Evolutionary conservation across 2,888 invertebrate species (phyloP), one percentile per base, ranked within the genome.

Genomic region (Drosophila nr. perissopoda): DNA sequence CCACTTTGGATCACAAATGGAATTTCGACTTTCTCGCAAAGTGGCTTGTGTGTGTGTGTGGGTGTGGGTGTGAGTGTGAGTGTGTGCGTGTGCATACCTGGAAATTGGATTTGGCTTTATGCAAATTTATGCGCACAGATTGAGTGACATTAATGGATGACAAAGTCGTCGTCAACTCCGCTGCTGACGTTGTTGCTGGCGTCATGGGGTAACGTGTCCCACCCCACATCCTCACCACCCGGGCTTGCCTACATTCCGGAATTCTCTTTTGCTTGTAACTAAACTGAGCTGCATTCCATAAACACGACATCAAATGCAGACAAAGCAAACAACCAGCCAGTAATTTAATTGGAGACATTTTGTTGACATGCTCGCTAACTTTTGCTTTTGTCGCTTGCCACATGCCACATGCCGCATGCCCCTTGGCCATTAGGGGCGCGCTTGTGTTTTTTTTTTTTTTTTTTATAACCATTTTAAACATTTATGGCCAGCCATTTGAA

Each of bases 101-200:
- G 58, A 86, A 86, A 89, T 87, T 89, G 86, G 86, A 86, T 89
- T 86, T 86, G 72, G 80, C 73, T 82, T 87, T 86, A 89, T 89
- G 87, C 89, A 89, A 89, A 86, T 86, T 83, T 86, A 79, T 89
- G 87, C 87, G 84, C 85, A 84, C 85, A 84, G 86, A 86, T 86
- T 86, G 87, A 87, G 84, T 82, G 86, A 87, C 86, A 87, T 87
- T 89, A 86, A 86, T 86, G 89, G 89, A 86, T 89, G 87, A 84
- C 76, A 82, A 83, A 79, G 85, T 89, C 80, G 79, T 51, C 76
- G 64, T 52, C 68, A 53, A 51, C 63, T 49, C 33, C 59, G 33
- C 42, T 13, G 60, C 34, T 49, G 68, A 36, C 63, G 54, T 16
- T 42, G 29, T 53, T 45, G 45, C 40, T 45, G 36, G 36, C 40